Evolutionary conservation across 1,140 invertebrate genomes (phyloP).

Genomic region (Drosophila hydei): DNA sequence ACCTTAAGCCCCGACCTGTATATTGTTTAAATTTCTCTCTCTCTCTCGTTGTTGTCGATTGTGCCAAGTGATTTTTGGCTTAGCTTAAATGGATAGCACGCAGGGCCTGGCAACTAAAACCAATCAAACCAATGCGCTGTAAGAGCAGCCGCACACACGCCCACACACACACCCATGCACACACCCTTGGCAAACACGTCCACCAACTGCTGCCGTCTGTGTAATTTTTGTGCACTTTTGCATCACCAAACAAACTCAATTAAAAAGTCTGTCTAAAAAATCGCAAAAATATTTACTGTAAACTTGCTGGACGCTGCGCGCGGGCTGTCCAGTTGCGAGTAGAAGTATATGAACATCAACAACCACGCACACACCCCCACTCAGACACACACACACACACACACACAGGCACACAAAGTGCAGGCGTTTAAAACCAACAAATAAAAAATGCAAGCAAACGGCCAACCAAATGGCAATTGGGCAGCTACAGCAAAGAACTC

Average conservation of each 20-base stretch:
- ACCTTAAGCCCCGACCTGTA: not conserved
- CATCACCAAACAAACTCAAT: slow-evolving; percentile 82
- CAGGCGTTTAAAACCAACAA: slow-evolving; percentile 78
- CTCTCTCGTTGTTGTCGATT: slow-evolving; percentile 30
- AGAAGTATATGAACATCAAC: slow-evolving; percentile 70
- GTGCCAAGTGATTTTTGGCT: slow-evolving; percentile 53
- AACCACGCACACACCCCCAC: slow-evolving; percentile 1
- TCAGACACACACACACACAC: slow-evolving; percentile 9
- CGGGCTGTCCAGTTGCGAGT: slow-evolving; percentile 6
- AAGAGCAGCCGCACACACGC: slow-evolving; percentile 8
- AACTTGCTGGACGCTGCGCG: slow-evolving; percentile 47
- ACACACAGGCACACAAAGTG: slow-evolving; percentile 52
- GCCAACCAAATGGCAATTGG: slow-evolving; percentile 80
- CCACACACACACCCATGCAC: not conserved
- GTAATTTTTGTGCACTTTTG: slow-evolving; percentile 81
- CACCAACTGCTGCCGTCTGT: slow-evolving; percentile 59
- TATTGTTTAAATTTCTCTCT: slow-evolving; percentile 21
- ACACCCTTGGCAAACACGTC: not conserved
- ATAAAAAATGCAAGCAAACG: slow-evolving; percentile 80
- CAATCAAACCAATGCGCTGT: slow-evolving; percentile 74
- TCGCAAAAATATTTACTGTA: slow-evolving; percentile 82
- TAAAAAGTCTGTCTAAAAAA: slow-evolving; percentile 79
- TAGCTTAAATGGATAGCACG: slow-evolving; percentile 32
- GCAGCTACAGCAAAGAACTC: slow-evolving; percentile 53
- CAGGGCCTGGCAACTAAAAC: slow-evolving; percentile 60